Conservation (phyloP, 2,797 vertebrate genomes). For the Arremon brunneinucha region DNA sequence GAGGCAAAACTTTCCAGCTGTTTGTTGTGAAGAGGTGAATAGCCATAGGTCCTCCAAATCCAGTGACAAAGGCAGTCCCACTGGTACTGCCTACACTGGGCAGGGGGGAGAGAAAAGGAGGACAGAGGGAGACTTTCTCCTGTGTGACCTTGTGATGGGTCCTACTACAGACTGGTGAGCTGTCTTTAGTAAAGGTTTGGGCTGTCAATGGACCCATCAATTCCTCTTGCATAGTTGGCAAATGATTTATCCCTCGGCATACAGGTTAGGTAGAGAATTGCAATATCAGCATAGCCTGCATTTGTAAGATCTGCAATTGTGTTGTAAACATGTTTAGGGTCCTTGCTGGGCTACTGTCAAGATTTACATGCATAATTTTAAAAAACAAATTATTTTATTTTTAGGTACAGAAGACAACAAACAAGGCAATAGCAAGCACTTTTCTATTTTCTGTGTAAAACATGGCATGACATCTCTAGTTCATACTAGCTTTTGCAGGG, state of each 20-base stretch:
- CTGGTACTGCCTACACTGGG: rapidly evolving
- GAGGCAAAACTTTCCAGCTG: not conserved
- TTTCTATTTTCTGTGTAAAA: not conserved
- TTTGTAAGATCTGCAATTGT: not conserved
- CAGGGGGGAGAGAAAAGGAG: rapidly evolving
- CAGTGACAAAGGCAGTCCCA: not conserved
- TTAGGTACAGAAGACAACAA: not conserved
- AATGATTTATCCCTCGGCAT: not conserved
- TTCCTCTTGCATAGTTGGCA: not conserved
- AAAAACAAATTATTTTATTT: not conserved
- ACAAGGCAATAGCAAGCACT: not conserved
- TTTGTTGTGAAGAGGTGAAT: not conserved
- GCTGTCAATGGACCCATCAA: not conserved
- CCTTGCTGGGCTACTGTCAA: not conserved
- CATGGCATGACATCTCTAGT: rapidly evolving
- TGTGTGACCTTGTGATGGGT: not conserved
- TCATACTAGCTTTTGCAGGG: not conserved
- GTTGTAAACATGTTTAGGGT: not conserved
- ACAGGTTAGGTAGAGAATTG: not conserved
- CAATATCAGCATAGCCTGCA: not conserved
- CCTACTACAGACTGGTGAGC: not conserved
- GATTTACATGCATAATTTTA: not conserved
- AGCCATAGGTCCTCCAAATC: not conserved
- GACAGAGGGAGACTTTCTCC: not conserved
- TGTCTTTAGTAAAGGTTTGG: not conserved